Conservation (phyloP, 1,140 invertebrate genomes). For the Physella acuta region DNA sequence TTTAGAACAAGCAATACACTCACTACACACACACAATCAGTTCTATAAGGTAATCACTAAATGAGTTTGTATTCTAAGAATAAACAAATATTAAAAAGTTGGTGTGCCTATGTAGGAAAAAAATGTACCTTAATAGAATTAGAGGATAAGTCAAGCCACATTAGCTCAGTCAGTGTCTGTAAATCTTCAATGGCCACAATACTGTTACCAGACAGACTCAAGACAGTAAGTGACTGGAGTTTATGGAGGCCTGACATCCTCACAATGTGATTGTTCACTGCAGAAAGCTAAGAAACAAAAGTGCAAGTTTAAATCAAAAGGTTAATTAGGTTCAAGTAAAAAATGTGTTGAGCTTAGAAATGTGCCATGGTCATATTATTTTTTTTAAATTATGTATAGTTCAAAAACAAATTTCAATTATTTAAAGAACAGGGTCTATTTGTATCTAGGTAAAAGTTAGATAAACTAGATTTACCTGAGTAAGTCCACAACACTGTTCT, state of each 20-base stretch:
- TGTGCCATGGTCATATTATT: too few relatives aligned
- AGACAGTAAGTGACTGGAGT: constrained; percentile 74
- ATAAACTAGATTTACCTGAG: constrained; percentile 68
- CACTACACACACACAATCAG: too few relatives aligned
- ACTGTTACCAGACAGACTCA: constrained; percentile 84
- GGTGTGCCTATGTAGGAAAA: background rate
- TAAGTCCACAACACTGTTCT: constrained; percentile 76
- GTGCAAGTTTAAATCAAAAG: too few relatives aligned
- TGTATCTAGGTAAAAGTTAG: too few relatives aligned
- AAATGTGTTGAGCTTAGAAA: too few relatives aligned
- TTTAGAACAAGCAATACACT: too few relatives aligned
- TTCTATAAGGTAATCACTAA: too few relatives aligned
- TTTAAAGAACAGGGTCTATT: too few relatives aligned
- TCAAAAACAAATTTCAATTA: too few relatives aligned
- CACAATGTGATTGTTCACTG: constrained; percentile 77
- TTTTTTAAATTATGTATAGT: too few relatives aligned
- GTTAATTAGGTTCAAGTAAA: too few relatives aligned
- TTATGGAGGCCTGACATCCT: constrained; percentile 84
- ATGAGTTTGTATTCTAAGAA: too few relatives aligned
- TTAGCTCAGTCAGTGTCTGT: constrained; percentile 64
- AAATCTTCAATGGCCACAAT: constrained; percentile 83
- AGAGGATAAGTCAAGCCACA: constrained; percentile 73
- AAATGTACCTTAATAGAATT: constrained; percentile 65
- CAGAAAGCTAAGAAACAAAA: constrained; percentile 17
- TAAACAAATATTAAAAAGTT: background rate